Evolutionary conservation across 2,113 vertebrate species (phyloP).

Genomic region (Monopterus albus): DNA sequence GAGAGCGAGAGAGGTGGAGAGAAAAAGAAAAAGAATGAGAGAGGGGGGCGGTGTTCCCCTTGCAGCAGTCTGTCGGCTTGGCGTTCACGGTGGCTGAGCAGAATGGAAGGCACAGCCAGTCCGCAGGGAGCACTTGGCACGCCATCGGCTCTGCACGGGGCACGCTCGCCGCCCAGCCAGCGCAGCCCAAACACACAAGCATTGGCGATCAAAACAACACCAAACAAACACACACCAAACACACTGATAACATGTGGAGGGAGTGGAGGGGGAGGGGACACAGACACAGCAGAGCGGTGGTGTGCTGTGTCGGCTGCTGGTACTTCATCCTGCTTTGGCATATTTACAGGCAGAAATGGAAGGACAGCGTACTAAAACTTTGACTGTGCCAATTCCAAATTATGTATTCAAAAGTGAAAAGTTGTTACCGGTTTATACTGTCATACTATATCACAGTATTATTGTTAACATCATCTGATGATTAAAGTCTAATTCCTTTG

Average conservation of each 20-base stretch:
- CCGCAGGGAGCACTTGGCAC: constrained; percentile 83
- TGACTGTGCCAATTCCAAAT: too few relatives aligned
- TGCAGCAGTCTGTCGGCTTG: constrained; percentile 79
- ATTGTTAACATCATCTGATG: too few relatives aligned
- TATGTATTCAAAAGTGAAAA: not conserved
- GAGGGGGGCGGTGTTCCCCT: constrained; percentile 66
- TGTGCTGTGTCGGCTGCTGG: constrained; percentile 12
- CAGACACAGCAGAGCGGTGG: constrained; percentile 32
- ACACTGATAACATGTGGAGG: constrained; percentile 63
- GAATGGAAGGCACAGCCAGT: constrained; percentile 77
- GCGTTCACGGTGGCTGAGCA: constrained; percentile 80
- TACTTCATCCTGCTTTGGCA: constrained; percentile 25
- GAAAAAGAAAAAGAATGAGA: constrained; percentile 36
- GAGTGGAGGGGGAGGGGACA: not conserved
- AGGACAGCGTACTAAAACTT: too few relatives aligned
- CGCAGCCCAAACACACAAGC: constrained; percentile 80
- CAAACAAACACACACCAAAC: constrained; percentile 80
- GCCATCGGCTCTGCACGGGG: constrained; percentile 78
- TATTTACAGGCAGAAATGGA: constrained; percentile 10
- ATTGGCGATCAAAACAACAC: constrained; percentile 79
- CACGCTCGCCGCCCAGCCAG: constrained; percentile 68
- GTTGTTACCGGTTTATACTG: too few relatives aligned
- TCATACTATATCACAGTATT: too few relatives aligned
- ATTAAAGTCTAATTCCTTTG: too few relatives aligned
- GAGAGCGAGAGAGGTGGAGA: constrained; percentile 42